Percentiles rank a stretch among this genome's conserved stretches.
These are phyloP conservation scores for Epinotia brunnichana DNA, from an alignment of 2,888 invertebrate genomes.

Conservation along the genomic window DNA sequence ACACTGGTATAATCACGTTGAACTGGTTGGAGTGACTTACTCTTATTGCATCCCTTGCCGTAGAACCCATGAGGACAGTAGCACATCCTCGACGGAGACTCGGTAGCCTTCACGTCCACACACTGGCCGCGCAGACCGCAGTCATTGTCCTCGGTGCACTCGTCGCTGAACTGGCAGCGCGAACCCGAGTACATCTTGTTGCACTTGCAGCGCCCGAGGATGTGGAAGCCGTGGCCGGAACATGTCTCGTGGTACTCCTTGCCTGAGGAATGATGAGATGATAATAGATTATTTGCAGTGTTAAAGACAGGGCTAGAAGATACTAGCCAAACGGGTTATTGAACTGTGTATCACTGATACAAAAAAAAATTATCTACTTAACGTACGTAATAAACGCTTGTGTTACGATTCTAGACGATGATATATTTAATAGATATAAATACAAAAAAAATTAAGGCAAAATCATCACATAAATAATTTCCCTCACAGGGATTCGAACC, in stretches of 20 bases:
- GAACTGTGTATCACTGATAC: too few species aligned
- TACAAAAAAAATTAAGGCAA: too few species aligned
- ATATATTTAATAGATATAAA: too few species aligned
- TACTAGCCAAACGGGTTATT: too few species aligned
- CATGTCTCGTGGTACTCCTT: conserved; percentile 93
- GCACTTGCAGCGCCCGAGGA: conserved; percentile 91
- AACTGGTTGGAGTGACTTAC: conserved; percentile 87
- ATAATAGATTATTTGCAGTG: conserved; percentile 19
- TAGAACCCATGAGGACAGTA: conserved; percentile 96
- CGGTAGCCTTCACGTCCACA: conserved; percentile 90
- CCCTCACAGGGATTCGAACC: too few species aligned
- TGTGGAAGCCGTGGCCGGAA: conserved; percentile 91
- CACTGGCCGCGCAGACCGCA: conserved; percentile 95
- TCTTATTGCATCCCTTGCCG: conserved; percentile 92
- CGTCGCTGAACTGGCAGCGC: conserved; percentile 94
- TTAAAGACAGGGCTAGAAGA: too few species aligned
- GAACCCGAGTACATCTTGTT: conserved; percentile 91
- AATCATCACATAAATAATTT: too few species aligned
- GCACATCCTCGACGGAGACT: conserved; percentile 92
- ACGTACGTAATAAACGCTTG: too few species aligned
- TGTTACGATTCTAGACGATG: too few species aligned
- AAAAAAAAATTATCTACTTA: too few species aligned
- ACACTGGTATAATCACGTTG: conserved; percentile 88
- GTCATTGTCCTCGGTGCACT: conserved; percentile 92
- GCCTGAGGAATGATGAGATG: conserved; percentile 69